Base-by-base conservation (phyloP, 2,888 invertebrate species). In the Bombylius major region DNA sequence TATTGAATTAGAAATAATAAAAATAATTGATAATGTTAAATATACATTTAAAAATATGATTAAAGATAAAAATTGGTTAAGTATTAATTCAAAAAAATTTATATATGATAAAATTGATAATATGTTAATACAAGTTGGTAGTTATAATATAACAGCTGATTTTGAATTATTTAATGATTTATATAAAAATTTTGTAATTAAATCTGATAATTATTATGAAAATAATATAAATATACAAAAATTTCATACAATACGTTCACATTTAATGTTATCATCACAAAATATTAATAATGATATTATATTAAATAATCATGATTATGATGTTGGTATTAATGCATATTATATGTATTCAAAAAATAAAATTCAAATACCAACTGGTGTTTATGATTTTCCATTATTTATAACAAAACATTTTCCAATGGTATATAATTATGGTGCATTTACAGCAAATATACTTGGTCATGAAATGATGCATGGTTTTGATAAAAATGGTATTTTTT, bases 401-500 rank as follows among this genome's bases (percentile, higher is more conserved):
- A 42, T 42, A 42, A 8, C 4, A 11, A 5, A 36, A 36, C 4
- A 47, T 51, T 86, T 85, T 33, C 91, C 91, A 0, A 82, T 82
- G 59, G 91, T 89, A 71, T 84, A 89, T 84, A 89, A 89, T 73
- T 90, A 87, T 66, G 89, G 88, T n/a, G 86, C 86, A 42, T 42
- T 42, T 4, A 89, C 90, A 56, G 90, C 89, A 3, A 87, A 86
- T 66, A 86, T 89, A 6, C 89, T 89, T 63, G 89, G 89, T 1
- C 90, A 90, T 69, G 90, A 90, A 76, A 88, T 91, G 54, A 89
- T 89, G 0, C 90, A 90, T 67, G 87, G 87, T 7, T 89, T 88
- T 65, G 87, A 88, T 68, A 86, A 86, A 65, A 83, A 84, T 13
- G 89, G 93, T 53, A 81, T 91, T 55, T 89, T 90, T 65, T 80